Conservation (phyloP, 2,113 vertebrate species). For the Natator depressus region DNA sequence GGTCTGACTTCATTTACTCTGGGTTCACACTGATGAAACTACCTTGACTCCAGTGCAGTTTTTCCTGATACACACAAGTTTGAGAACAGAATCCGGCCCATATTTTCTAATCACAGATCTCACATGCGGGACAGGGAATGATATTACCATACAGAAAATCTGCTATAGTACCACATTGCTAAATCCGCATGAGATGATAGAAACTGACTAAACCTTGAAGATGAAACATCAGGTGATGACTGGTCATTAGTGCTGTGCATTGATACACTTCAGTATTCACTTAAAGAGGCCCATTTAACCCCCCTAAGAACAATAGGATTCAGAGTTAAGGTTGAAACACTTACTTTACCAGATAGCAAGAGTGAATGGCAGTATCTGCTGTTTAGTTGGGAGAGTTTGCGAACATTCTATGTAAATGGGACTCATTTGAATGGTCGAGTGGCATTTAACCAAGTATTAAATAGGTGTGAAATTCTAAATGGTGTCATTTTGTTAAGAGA, state of each 20-base stretch:
- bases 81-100: background rate
- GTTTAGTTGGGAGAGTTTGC: constrained; percentile 9
- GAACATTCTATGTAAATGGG: background rate
- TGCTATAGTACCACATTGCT: background rate
- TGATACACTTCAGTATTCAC: background rate
- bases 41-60: background rate
- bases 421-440: background rate
- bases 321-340: background rate
- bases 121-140: background rate
- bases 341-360: background rate
- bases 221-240: background rate
- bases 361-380: background rate
- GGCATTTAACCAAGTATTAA: background rate
- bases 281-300: background rate
- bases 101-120: background rate
- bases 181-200: background rate
- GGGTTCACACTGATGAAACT: background rate
- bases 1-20: background rate
- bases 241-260: background rate
- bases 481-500: constrained; percentile 9
- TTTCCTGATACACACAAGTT: background rate
- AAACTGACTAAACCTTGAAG: background rate
- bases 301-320: background rate
- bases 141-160: background rate
- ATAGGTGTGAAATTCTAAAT: background rate